Evolutionary conservation across 2,888 invertebrate genomes (phyloP).

Genomic region (Petrophora chlorosata): DNA sequence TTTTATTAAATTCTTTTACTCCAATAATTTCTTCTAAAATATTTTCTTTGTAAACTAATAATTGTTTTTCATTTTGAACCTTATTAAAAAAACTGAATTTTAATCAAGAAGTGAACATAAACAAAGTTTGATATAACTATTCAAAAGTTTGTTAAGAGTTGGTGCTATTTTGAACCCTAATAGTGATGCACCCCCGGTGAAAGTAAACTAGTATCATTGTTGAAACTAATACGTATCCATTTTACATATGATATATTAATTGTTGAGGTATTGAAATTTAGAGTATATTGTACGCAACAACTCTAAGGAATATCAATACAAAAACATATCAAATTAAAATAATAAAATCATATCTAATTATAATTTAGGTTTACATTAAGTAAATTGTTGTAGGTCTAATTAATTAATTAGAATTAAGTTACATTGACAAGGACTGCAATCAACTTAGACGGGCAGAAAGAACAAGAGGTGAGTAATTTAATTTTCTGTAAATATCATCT

Average conservation of each 20-base stretch:
- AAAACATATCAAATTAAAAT: conserved; percentile 75
- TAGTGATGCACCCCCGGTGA: conserved; percentile 73
- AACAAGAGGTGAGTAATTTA: not conserved
- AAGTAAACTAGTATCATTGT: conserved; percentile 31
- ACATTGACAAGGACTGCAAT: too few relatives aligned
- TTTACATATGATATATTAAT: conserved; percentile 53
- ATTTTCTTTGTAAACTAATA: too few relatives aligned
- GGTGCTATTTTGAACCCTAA: conserved; percentile 47
- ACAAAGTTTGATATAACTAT: not conserved
- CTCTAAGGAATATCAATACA: conserved; percentile 81
- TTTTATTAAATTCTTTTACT: too few relatives aligned
- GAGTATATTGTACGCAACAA: conserved; percentile 74
- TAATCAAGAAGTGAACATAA: not conserved
- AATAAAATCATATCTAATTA: conserved; percentile 60
- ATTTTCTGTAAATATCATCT: too few relatives aligned
- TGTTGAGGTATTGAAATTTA: conserved; percentile 59
- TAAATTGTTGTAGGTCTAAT: not conserved
- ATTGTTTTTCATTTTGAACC: too few relatives aligned
- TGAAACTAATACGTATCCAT: conserved; percentile 41
- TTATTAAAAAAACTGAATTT: too few relatives aligned
- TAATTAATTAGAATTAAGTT: too few relatives aligned
- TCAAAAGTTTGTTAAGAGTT: not conserved
- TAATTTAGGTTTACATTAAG: not conserved
- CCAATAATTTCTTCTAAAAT: too few relatives aligned
- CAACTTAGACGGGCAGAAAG: not conserved